phyloP scores from a whole-genome alignment of 2,888 invertebrate genomes.

The Asteroscopus sphinx region DNA sequence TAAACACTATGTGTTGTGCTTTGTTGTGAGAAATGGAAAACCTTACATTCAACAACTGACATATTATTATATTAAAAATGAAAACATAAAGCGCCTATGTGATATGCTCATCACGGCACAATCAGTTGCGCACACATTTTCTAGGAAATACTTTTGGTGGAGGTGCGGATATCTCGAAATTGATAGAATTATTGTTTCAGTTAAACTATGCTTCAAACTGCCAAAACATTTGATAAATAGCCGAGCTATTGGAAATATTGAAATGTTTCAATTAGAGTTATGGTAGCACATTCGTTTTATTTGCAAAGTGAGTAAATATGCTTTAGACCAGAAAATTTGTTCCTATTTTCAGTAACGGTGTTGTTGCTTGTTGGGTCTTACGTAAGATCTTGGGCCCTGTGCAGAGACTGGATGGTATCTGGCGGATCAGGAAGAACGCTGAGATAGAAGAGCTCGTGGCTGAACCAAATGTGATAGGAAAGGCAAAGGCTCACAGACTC shows the following conservation, averaged over 20 bases:
- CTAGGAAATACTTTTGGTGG: slow-evolving; percentile 30
- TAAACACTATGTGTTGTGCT: slow-evolving; percentile 72
- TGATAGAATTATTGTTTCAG: slow-evolving; percentile 31
- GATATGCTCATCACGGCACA: slow-evolving; percentile 1
- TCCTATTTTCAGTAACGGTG: slow-evolving; percentile 57
- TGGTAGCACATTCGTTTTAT: slow-evolving; percentile 17
- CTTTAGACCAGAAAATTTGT: slow-evolving; percentile 34
- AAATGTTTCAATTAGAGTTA: slow-evolving; percentile 28
- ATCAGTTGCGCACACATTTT: slow-evolving; percentile 25
- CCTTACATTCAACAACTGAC: slow-evolving; percentile 51
- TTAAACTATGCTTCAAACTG: slow-evolving; percentile 16
- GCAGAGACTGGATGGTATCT: no score
- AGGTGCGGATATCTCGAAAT: slow-evolving; percentile 32
- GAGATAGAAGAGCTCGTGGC: no score
- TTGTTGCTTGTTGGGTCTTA: slow-evolving; percentile 38
- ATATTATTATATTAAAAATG: slow-evolving; percentile 44
- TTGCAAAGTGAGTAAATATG: slow-evolving; percentile 20
- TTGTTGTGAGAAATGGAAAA: slow-evolving; percentile 74
- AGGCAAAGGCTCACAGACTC: no score
- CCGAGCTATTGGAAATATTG: slow-evolving; percentile 22
- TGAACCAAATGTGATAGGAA: no score
- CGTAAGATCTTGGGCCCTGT: no score
- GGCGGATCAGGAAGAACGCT: no score
- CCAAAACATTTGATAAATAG: slow-evolving; percentile 28
- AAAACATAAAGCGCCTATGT: slow-evolving; percentile 20